These are phyloP conservation scores for Myanophis thanlyinensis DNA, from an alignment of 2,113 vertebrate genomes.

Conservation along the genomic window DNA sequence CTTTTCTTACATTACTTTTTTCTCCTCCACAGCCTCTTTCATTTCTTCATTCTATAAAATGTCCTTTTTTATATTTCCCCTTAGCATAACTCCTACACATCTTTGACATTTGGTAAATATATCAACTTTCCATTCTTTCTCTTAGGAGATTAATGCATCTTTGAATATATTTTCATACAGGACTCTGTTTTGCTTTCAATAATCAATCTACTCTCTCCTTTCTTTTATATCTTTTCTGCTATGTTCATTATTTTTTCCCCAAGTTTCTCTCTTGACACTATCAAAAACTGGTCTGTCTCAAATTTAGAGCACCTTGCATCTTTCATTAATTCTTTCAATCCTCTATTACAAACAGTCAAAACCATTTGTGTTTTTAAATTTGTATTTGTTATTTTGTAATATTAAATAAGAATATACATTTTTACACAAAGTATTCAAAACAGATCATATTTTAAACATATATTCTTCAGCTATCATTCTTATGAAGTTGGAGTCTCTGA, in stretches of 20 bases:
- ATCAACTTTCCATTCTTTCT: background rate
- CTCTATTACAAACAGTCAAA: background rate
- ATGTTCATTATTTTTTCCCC: background rate
- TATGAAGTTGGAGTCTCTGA: no score
- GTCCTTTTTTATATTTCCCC: no score
- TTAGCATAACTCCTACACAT: background rate
- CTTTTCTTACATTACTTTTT: background rate
- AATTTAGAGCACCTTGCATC: background rate
- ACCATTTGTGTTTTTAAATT: background rate
- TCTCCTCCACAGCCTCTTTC: no score
- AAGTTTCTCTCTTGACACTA: background rate
- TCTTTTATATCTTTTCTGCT: background rate
- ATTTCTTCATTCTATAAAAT: no score
- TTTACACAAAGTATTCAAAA: background rate
- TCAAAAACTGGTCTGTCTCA: background rate
- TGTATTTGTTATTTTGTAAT: background rate
- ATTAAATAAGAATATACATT: background rate
- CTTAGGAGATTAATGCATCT: background rate
- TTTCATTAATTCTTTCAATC: background rate
- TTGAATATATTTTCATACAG: background rate
- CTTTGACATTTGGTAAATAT: background rate
- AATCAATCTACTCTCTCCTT: background rate
- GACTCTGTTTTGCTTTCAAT: background rate
- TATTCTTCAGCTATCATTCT: background rate
- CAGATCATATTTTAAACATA: background rate